phyloP scores from a whole-genome alignment of 2,888 invertebrate genomes.

The Phaedon cochleariae region DNA sequence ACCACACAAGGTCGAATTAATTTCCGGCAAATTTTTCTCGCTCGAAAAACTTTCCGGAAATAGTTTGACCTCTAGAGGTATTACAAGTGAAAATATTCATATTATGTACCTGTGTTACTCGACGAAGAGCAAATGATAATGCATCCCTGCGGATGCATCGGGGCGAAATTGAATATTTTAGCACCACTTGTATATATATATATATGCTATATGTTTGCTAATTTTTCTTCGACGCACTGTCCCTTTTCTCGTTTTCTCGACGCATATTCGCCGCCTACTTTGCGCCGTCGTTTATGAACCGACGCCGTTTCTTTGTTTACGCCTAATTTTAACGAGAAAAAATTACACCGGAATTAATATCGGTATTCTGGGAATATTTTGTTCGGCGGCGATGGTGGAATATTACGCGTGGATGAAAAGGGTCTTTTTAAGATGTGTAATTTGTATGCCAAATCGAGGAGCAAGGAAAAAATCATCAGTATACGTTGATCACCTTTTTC shows the following conservation, averaged over 20 bases:
- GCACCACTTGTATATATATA: too few relatives aligned
- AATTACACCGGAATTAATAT: constrained; percentile 38
- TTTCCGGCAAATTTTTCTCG: too few relatives aligned
- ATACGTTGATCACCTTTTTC: too few relatives aligned
- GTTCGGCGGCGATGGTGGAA: background rate
- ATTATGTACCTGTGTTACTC: too few relatives aligned
- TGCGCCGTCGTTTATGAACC: constrained; percentile 24
- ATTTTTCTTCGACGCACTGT: constrained; percentile 50
- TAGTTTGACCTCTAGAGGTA: too few relatives aligned
- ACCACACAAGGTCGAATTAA: too few relatives aligned
- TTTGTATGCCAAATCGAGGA: constrained; percentile 17
- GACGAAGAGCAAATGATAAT: too few relatives aligned
- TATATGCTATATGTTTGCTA: too few relatives aligned
- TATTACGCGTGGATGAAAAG: background rate
- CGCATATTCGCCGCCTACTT: constrained; percentile 16
- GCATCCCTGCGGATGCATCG: too few relatives aligned
- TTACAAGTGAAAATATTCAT: too few relatives aligned
- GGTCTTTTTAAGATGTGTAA: constrained; percentile 11
- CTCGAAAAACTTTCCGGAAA: too few relatives aligned
- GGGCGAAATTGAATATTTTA: too few relatives aligned
- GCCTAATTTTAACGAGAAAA: constrained; percentile 37
- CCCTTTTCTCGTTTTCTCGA: constrained; percentile 24
- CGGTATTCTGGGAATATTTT: constrained; percentile 38
- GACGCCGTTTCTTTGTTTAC: constrained; percentile 28
- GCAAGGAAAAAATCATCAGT: background rate